Percentiles rank a stretch among this genome's conserved stretches.
Conservation (phyloP, 2,113 vertebrate species). For the Oenanthe melanoleuca region DNA sequence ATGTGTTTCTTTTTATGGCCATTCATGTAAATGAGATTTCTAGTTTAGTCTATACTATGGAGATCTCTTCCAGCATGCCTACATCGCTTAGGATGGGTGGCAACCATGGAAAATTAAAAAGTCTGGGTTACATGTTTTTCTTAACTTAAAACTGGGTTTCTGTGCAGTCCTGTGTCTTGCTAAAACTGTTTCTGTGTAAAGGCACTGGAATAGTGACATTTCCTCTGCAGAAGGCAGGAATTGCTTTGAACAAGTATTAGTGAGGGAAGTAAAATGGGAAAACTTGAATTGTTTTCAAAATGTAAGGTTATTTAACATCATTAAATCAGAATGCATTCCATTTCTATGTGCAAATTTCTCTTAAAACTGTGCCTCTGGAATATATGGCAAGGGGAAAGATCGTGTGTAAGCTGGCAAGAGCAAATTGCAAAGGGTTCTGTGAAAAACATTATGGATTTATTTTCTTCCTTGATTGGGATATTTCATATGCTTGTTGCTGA, state of each 20-base stretch:
- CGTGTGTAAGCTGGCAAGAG: neutral
- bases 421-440: neutral
- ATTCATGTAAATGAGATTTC: neutral
- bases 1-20: neutral
- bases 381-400: neutral
- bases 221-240: neutral
- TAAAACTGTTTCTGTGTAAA: neutral
- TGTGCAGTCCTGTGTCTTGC: neutral
- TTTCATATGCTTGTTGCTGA: neutral
- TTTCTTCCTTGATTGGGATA: neutral
- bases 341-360: neutral
- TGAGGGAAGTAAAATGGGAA: neutral
- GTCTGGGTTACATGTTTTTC: neutral
- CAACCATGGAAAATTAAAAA: neutral
- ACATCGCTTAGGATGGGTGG: fast-evolving
- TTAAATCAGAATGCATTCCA: neutral
- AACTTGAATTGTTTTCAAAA: neutral
- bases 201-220: neutral
- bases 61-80: neutral
- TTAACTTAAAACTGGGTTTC: neutral
- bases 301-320: neutral
- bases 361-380: neutral
- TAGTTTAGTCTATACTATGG: neutral
- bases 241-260: neutral
- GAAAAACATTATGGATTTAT: neutral